Evolutionary conservation across 2,797 vertebrate species (phyloP).

Genomic region (Cheirogaleus major): DNA sequence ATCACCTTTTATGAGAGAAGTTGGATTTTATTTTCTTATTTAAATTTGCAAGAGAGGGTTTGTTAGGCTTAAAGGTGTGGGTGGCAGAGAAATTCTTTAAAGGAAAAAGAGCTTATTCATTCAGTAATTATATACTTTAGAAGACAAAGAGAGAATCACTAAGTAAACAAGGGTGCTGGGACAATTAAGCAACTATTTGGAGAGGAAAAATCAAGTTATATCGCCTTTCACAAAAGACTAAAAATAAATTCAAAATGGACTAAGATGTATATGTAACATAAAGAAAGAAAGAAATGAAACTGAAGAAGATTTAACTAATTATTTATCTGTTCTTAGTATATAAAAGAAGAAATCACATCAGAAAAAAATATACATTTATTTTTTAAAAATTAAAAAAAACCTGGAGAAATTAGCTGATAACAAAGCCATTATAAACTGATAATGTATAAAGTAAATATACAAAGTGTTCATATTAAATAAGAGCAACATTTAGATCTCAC

Average conservation of each 20-base stretch:
- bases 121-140: constrained; percentile 60
- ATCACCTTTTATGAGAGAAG: neutral
- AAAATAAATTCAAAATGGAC: constrained; percentile 37
- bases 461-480: neutral
- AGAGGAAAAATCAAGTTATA: neutral
- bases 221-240: neutral
- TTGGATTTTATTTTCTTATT: constrained; percentile 54
- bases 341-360: neutral
- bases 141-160: neutral
- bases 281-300: neutral
- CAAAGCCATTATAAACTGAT: neutral
- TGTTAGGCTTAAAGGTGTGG: constrained; percentile 17
- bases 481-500: neutral
- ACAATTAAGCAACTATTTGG: constrained; percentile 24
- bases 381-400: neutral
- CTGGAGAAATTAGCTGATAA: neutral
- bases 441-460: neutral
- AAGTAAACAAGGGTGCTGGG: constrained; percentile 18
- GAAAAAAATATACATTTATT: neutral
- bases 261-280: constrained; percentile 7
- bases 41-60: constrained; percentile 16
- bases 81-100: constrained; percentile 57
- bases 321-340: neutral
- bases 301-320: constrained; percentile 1
- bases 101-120: constrained; percentile 47